Conservation (phyloP, 2,113 vertebrate species). For the Rhinichthys klamathensis region DNA sequence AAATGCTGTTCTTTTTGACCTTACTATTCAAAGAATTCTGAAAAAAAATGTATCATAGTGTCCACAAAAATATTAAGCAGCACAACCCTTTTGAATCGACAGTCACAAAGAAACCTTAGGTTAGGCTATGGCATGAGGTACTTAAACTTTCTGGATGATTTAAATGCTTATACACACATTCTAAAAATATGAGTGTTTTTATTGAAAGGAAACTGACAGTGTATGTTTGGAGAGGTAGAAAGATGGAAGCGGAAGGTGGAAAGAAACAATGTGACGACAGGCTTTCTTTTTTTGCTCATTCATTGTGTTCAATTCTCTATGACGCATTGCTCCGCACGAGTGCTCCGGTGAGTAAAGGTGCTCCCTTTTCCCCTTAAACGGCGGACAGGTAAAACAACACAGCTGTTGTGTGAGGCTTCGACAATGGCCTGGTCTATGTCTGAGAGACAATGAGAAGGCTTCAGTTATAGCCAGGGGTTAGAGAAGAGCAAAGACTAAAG, state of each 20-base stretch:
- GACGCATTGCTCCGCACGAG: constrained; percentile 12
- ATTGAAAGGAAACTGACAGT: not conserved
- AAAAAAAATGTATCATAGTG: too few species aligned
- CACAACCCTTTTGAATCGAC: too few species aligned
- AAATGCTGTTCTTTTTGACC: too few species aligned
- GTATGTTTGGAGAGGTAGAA: not conserved
- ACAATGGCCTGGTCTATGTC: constrained; percentile 49
- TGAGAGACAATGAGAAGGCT: constrained; percentile 34
- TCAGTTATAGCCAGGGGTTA: constrained; percentile 41
- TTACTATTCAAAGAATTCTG: too few species aligned
- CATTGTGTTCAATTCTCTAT: constrained; percentile 9
- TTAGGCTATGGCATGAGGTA: not conserved
- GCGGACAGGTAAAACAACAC: constrained; percentile 48
- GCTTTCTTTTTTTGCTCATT: not conserved
- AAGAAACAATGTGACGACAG: not conserved
- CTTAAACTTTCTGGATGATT: not conserved
- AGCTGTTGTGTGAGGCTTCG: constrained; percentile 50
- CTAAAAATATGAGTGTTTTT: not conserved
- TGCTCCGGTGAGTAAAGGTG: constrained; percentile 24
- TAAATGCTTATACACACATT: not conserved
- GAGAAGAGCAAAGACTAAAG: constrained; percentile 37
- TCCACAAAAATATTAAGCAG: too few species aligned
- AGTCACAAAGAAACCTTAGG: too few species aligned
- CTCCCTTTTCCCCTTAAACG: constrained; percentile 24
- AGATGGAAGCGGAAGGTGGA: not conserved